Evolutionary conservation across 2,113 vertebrate genomes (phyloP).

Genomic region (Megaptera novaeangliae): DNA sequence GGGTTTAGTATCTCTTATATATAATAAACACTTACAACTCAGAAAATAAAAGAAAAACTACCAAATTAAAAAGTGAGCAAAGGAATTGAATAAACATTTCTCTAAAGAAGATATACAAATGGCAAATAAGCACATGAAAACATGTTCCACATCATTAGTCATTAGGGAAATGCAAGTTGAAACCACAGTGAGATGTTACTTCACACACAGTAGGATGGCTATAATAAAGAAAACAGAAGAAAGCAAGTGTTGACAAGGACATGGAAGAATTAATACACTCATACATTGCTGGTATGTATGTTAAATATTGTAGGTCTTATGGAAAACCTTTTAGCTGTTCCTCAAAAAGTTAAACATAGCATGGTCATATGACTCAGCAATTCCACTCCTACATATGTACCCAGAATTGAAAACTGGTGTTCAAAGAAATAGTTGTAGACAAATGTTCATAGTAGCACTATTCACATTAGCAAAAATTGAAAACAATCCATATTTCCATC

Average conservation of each 20-base stretch:
- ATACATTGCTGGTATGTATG: background rate
- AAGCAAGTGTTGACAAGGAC: background rate
- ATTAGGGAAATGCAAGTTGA: background rate
- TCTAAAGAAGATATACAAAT: background rate
- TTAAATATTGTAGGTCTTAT: background rate
- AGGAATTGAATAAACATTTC: background rate
- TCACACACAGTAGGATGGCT: background rate
- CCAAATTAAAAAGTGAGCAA: background rate
- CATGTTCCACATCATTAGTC: background rate
- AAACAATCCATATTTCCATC: background rate
- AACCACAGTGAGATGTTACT: background rate
- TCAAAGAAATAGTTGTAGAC: background rate
- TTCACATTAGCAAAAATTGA: background rate
- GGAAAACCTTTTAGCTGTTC: background rate
- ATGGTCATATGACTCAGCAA: background rate
- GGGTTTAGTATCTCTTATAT: background rate
- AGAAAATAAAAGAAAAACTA: background rate
- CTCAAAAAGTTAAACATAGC: background rate
- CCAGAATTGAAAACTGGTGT: background rate
- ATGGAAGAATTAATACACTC: background rate
- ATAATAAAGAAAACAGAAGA: background rate
- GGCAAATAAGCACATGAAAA: background rate
- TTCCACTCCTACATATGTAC: background rate
- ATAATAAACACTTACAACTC: background rate
- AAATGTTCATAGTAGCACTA: background rate